A percentile compares a stretch with the other conserved stretches of the same genome.
These are phyloP conservation scores for Leucophenga maculata DNA, from an alignment of 2,888 invertebrate species.

Conservation along the genomic window DNA sequence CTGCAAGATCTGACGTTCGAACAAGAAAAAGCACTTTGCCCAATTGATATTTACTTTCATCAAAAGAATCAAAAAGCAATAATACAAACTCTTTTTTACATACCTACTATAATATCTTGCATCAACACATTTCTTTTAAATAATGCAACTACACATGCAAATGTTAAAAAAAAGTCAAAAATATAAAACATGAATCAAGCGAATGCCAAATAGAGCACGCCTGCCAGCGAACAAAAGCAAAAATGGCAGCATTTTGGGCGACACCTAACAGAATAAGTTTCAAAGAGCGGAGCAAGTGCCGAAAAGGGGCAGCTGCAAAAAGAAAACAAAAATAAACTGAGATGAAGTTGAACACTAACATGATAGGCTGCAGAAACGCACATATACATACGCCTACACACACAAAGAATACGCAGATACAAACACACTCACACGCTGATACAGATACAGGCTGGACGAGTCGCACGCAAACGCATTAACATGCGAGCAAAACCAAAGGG, in stretches of 20 bases:
- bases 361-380: constrained; percentile 53
- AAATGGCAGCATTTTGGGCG: constrained; percentile 32
- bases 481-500: background rate
- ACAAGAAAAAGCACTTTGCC: constrained; percentile 5
- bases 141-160: constrained; percentile 5
- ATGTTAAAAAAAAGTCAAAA: constrained; percentile 3
- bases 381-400: constrained; percentile 19
- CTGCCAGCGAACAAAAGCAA: background rate
- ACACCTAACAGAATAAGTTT: constrained; percentile 27
- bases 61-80: background rate
- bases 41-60: background rate
- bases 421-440: background rate
- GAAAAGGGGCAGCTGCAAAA: constrained; percentile 29
- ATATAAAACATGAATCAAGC: background rate
- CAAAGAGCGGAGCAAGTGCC: constrained; percentile 15
- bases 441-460: constrained; percentile 5
- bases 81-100: background rate
- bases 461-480: background rate
- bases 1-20: too few relatives aligned
- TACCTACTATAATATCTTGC: background rate
- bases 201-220: background rate
- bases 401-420: constrained; percentile 28
- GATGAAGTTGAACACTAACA: constrained; percentile 54
- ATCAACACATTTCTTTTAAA: background rate
- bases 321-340: constrained; percentile 43